Conservation (phyloP, 1,140 invertebrate genomes). For the Heliothis virescens region DNA sequence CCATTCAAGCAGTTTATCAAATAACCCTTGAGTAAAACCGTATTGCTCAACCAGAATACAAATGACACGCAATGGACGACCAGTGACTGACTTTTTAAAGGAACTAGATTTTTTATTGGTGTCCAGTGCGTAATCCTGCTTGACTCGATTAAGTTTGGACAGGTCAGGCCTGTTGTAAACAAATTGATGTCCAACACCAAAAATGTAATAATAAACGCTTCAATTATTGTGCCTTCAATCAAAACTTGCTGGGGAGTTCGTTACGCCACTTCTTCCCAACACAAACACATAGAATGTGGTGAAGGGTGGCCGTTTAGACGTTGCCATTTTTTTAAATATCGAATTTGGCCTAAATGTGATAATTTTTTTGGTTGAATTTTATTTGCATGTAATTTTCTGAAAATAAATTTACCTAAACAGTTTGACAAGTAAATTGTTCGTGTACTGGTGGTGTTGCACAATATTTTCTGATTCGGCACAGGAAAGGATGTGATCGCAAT, state of each 20-base stretch:
- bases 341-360: too few species aligned
- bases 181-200: not conserved
- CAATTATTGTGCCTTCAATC: too few species aligned
- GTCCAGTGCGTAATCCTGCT: slow-evolving; percentile 41
- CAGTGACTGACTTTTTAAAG: slow-evolving; percentile 45
- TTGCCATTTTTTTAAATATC: too few species aligned
- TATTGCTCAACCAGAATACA: slow-evolving; percentile 61
- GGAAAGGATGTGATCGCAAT: slow-evolving; percentile 53
- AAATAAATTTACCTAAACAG: not conserved
- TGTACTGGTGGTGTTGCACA: slow-evolving; percentile 6
- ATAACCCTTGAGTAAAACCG: slow-evolving; percentile 47
- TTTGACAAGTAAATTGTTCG: slow-evolving; percentile 22
- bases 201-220: not conserved
- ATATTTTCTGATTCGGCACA: slow-evolving; percentile 33
- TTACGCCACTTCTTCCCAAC: too few species aligned
- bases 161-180: slow-evolving; percentile 1
- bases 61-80: slow-evolving; percentile 66
- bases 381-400: slow-evolving; percentile 15
- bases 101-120: slow-evolving; percentile 39
- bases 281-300: too few species aligned
- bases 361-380: too few species aligned
- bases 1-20: slow-evolving; percentile 22
- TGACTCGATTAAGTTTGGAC: not conserved
- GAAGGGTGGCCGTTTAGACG: too few species aligned
- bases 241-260: too few species aligned